Percentiles rank a stretch among this genome's conserved stretches.
phyloP scores from a whole-genome alignment of 2,797 vertebrate genomes.

The Intellagama lesueurii region DNA sequence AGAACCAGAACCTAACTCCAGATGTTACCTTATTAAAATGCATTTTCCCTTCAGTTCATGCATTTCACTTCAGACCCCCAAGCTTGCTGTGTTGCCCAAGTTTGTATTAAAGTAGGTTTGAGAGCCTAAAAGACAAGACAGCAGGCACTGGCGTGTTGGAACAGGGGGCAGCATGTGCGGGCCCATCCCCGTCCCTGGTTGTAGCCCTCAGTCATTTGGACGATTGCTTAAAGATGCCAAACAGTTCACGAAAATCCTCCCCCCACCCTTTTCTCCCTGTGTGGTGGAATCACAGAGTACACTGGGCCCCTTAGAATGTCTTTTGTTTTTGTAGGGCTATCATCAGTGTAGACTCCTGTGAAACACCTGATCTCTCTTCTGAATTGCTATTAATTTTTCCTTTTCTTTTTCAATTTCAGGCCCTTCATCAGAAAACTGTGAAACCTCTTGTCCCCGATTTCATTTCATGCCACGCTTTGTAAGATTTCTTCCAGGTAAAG shows the following conservation, averaged over 20 bases:
- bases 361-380: not conserved
- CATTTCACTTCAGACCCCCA: not conserved
- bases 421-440: slow-evolving; percentile 82
- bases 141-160: not conserved
- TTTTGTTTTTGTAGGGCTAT: not conserved
- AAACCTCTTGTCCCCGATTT: slow-evolving; percentile 87
- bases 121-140: not conserved
- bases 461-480: slow-evolving; percentile 99
- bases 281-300: not conserved
- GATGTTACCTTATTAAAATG: not conserved
- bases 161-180: not conserved
- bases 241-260: not conserved
- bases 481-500: slow-evolving; percentile 93
- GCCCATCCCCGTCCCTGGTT: not conserved
- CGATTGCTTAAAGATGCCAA: not conserved
- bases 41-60: not conserved
- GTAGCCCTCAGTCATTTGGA: not conserved
- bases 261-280: not conserved
- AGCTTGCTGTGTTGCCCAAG: not conserved
- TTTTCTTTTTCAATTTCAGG: slow-evolving; percentile 75
- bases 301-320: not conserved
- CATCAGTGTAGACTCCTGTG: not conserved
- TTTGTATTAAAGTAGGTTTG: not conserved
- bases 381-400: slow-evolving; percentile 28
- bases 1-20: not conserved